Evolutionary conservation across 1,140 invertebrate species (phyloP).

Genomic region (Heliconius nattereri): DNA sequence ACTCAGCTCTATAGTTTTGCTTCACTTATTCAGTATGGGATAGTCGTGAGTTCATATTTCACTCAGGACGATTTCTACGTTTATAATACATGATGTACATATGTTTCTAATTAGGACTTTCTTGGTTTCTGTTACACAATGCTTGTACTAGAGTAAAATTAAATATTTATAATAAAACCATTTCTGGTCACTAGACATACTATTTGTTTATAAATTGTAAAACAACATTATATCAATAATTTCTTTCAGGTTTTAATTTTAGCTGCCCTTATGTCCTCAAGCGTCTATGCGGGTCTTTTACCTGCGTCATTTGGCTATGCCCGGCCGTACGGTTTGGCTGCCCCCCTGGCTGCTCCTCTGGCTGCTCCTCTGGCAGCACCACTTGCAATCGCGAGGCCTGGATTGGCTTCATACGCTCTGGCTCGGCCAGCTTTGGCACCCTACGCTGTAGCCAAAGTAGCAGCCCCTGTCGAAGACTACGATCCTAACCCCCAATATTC

Average conservation of each 20-base stretch:
- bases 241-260: conserved; percentile 54
- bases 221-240: not conserved
- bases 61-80: no score
- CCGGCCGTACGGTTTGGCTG: conserved; percentile 32
- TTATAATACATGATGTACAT: no score
- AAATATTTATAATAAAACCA: no score
- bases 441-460: conserved; percentile 51
- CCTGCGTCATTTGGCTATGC: conserved; percentile 40
- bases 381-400: conserved; percentile 46
- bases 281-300: conserved; percentile 52
- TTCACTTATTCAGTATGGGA: no score
- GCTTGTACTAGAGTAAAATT: no score
- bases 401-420: conserved; percentile 42
- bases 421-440: conserved; percentile 52
- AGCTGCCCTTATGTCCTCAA: conserved; percentile 57
- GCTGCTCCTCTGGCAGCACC: conserved; percentile 35
- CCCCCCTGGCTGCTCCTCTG: conserved; percentile 26
- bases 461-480: conserved; percentile 78
- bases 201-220: not conserved
- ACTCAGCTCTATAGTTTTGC: no score
- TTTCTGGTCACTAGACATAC: no score
- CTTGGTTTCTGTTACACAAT: no score
- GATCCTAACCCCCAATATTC: conserved; percentile 85
- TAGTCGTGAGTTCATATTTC: no score
- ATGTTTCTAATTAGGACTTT: no score